Percentiles rank a stretch among this genome's conserved stretches.
These are phyloP conservation scores for Ceratoteleas bidentatus DNA, from an alignment of 1,140 invertebrate species.

Conservation along the genomic window DNA sequence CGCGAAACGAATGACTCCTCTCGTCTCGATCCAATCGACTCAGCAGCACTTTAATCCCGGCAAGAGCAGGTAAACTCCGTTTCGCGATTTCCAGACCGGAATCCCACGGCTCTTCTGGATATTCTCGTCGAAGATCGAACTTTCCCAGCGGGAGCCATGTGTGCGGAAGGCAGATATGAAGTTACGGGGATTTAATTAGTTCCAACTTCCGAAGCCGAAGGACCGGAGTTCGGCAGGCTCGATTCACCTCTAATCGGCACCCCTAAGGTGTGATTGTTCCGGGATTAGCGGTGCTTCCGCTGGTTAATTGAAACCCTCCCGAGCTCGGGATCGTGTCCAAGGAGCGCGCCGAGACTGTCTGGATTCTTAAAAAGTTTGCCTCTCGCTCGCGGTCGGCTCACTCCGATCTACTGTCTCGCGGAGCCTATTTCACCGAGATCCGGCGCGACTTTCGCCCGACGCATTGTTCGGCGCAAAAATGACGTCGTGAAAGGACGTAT, in stretches of 20 bases:
- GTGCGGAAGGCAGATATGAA: constrained; percentile 78
- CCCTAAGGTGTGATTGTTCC: constrained; percentile 75
- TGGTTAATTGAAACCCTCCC: constrained; percentile 76
- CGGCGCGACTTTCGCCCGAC: constrained; percentile 53
- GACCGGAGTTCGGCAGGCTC: constrained; percentile 50
- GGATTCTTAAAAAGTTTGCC: constrained; percentile 60
- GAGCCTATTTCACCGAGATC: constrained; percentile 53
- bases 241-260: constrained; percentile 69
- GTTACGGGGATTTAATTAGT: constrained; percentile 79
- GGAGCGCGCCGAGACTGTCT: constrained; percentile 49
- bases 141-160: constrained; percentile 69
- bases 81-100: constrained; percentile 58
- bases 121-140: constrained; percentile 72
- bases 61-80: constrained; percentile 60
- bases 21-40: constrained; percentile 64
- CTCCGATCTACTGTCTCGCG: constrained; percentile 21
- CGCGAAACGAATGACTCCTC: constrained; percentile 60
- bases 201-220: constrained; percentile 69
- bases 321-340: constrained; percentile 60
- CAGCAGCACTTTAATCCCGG: constrained; percentile 57
- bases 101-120: constrained; percentile 53
- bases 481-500: constrained; percentile 57
- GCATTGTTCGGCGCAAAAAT: constrained; percentile 61
- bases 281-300: constrained; percentile 72
- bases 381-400: constrained; percentile 18